Base-by-base conservation (phyloP, 2,888 invertebrate genomes). In the Oeneis ivallda region DNA sequence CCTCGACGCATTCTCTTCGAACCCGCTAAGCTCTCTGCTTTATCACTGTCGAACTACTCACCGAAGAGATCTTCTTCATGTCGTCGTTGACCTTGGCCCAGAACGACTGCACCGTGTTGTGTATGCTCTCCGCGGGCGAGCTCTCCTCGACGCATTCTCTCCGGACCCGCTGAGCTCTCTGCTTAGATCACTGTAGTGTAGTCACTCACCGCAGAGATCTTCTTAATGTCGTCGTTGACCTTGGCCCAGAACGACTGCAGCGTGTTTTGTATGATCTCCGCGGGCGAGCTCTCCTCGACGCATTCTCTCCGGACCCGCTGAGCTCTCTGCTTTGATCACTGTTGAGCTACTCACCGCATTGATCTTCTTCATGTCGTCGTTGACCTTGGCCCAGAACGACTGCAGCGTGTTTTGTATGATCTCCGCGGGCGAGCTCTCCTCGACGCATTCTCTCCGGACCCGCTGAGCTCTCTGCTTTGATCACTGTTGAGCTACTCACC, bases 11-110 rank as follows among this genome's bases (percentile, higher is more conserved):
- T 79, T 77, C 13, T 87, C 89, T 3, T 88, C 89, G 0, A 79
- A 72, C 0, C 75, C 79, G 74, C 74, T 0, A 85, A n/a, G n/a
- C 82, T 77, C 1, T 84, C 82, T 0, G 82, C 83, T 74, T 4
- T n/a, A 10, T 89, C 89, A 0, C 89, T 90, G 71, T 8, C 49
- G 8, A 8, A 2, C 2, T 37, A 84, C 93, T 92, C 79, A 97
- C 97, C 70, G 94, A 93, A 62, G 94, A 94, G 52, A 97, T 95
- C 70, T 94, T 94, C 78, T 95, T 94, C 64, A 98, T 95, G 77
- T 97, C 97, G 13, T 96, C 96, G 68, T 94, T 93, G 67, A 95
- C 95, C 79, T 95, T 96, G 0, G 94, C 93, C 98, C 98, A 98
- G 85, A 98, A 98, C 68, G 94, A 94, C 68, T 95, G 94, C 58